These are phyloP conservation scores for Uloborus plumipes DNA, from an alignment of 2,888 invertebrate species.

Conservation along the genomic window DNA sequence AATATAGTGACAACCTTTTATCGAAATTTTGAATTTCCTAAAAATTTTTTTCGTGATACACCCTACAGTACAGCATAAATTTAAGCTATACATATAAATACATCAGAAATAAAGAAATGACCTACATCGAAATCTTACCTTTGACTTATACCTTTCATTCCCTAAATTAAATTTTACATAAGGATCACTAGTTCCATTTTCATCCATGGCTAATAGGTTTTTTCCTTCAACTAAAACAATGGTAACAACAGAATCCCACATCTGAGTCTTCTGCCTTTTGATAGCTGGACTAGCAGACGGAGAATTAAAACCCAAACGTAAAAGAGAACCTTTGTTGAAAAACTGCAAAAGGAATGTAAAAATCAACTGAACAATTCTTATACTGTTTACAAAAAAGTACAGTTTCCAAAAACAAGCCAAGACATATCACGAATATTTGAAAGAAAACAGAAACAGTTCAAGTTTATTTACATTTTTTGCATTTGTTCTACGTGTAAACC, in stretches of 20 bases:
- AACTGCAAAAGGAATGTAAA: slow-evolving; percentile 26
- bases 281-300: slow-evolving; percentile 65
- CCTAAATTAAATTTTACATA: slow-evolving; percentile 98
- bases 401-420: too few species aligned
- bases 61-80: too few species aligned
- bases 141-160: slow-evolving; percentile 97
- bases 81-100: too few species aligned
- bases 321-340: slow-evolving; percentile 52
- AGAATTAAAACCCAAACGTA: slow-evolving; percentile 49
- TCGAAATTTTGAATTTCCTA: too few species aligned
- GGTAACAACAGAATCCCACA: slow-evolving; percentile 97
- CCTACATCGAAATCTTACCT: slow-evolving; percentile 72
- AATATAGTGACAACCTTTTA: too few species aligned
- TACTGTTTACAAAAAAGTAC: neutral
- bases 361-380: neutral
- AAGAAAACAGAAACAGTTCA: too few species aligned
- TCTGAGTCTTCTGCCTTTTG: slow-evolving; percentile 85
- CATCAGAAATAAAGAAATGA: too few species aligned
- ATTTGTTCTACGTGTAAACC: too few species aligned
- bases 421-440: too few species aligned
- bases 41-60: too few species aligned
- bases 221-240: slow-evolving; percentile 96
- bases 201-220: slow-evolving; percentile 86
- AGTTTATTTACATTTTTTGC: too few species aligned
- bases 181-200: slow-evolving; percentile 90